Base-by-base conservation (phyloP, 2,797 vertebrate species). In the Sebastolobus alascanus region DNA sequence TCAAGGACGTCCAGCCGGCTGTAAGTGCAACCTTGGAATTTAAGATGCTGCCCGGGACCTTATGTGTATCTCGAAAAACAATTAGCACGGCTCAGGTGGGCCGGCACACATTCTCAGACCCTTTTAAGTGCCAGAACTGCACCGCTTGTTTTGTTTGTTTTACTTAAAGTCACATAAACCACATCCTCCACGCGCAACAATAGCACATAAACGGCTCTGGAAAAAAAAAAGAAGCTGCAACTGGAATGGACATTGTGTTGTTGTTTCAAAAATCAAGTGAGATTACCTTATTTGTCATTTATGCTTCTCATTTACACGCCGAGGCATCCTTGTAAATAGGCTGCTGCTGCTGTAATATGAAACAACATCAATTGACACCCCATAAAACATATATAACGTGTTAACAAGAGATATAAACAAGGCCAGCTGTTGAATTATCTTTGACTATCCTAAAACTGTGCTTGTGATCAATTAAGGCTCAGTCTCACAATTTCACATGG, bases 331-430 rank as follows among this genome's bases (percentile, higher is more conserved):
- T 86, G 87, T 93, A 93, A 93, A 93, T 84, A 87, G 77, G 82
- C 82, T 65, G 82, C 82, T 65, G 82, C 82, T 25, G 87, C 80
- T 85, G 80, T 84, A 86, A 90, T 90, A 89, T 87, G 90, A 90
- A 91, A 90, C 77, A 86, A 89, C 90, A 84, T 87, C 91, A 88
- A 93, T 89, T 91, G 93, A 91, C 94, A 91, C 80, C 68, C 88
- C 89, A 94, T 94, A 94, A 92, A 92, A 85, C 90, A 94, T 93
- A 93, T 91, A 93, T 92, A 94, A 95, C 78, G 77, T 90, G 93
- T 94, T 96, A 94, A 96, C 94, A 94, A 96, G 94, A 94, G 88
- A 90, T 83, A 93, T 92, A 93, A 94, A 90, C 84, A 88, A 79
- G 86, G 89, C 93, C 95, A 95, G 92, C 93, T 94, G 94, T 93